Conservation (phyloP, 2,113 vertebrate species). For the Panthera tigris region DNA sequence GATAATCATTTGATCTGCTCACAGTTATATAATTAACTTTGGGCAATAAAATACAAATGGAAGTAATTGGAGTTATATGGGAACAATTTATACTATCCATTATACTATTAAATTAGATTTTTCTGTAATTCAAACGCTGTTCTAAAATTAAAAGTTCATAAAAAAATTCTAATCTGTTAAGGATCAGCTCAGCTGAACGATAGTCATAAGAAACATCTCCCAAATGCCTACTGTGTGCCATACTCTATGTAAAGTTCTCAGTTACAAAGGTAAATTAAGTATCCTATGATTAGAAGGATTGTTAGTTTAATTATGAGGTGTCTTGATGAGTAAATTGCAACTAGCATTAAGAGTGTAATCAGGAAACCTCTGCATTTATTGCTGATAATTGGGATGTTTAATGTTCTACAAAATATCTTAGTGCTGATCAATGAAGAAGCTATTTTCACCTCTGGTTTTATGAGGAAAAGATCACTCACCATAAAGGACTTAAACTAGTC, state of each 20-base stretch:
- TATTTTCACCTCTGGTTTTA: background rate
- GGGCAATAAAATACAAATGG: background rate
- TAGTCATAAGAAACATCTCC: background rate
- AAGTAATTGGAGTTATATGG: background rate
- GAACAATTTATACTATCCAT: background rate
- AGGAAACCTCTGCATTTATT: background rate
- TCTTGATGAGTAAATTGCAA: background rate
- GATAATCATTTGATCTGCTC: background rate
- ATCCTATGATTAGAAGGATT: background rate
- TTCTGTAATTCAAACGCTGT: background rate
- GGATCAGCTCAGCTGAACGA: background rate
- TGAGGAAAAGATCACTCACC: background rate
- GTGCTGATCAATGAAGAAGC: background rate
- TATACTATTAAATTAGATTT: background rate
- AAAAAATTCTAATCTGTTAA: background rate
- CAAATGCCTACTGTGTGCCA: background rate
- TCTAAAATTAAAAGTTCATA: background rate
- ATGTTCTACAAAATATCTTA: background rate
- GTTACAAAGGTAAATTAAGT: background rate
- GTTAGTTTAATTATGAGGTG: background rate
- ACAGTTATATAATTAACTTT: background rate
- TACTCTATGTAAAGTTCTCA: background rate
- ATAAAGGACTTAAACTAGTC: background rate
- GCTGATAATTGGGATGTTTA: background rate
- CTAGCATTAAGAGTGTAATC: background rate